Evolutionary conservation across 2,797 vertebrate species (phyloP).

Genomic region (Acridotheres tristis): DNA sequence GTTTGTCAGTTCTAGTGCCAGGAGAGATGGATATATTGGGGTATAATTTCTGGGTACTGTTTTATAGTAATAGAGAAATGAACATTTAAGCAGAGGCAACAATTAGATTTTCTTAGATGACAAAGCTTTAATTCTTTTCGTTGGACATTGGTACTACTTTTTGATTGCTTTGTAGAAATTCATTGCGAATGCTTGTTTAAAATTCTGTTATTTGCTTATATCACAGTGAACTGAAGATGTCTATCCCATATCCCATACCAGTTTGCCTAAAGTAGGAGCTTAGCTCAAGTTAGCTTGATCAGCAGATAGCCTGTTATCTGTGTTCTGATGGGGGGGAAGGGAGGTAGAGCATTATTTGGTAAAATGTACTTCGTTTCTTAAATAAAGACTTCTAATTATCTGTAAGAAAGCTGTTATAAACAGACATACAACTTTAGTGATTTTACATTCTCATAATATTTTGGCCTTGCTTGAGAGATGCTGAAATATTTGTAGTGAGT

Average conservation of each 20-base stretch:
- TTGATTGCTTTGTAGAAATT: not conserved
- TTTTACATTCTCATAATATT: not conserved
- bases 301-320: not conserved
- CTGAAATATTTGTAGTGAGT: not conserved
- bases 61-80: not conserved
- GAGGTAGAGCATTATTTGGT: not conserved
- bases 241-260: not conserved
- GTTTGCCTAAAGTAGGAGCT: not conserved
- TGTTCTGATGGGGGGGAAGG: not conserved
- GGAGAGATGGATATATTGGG: not conserved
- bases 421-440: accelerated
- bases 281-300: not conserved
- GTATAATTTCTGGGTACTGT: not conserved
- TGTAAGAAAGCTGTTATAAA: not conserved
- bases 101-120: not conserved
- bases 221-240: not conserved
- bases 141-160: not conserved
- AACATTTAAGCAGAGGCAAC: not conserved
- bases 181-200: not conserved
- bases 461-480: not conserved
- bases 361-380: not conserved
- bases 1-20: not conserved
- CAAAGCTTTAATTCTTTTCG: not conserved
- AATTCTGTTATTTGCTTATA: not conserved
- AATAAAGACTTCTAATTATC: not conserved